A percentile compares a stretch with the other conserved stretches of the same genome.
These are phyloP conservation scores for Psittacula echo DNA, from an alignment of 2,797 vertebrate species.

Conservation along the genomic window DNA sequence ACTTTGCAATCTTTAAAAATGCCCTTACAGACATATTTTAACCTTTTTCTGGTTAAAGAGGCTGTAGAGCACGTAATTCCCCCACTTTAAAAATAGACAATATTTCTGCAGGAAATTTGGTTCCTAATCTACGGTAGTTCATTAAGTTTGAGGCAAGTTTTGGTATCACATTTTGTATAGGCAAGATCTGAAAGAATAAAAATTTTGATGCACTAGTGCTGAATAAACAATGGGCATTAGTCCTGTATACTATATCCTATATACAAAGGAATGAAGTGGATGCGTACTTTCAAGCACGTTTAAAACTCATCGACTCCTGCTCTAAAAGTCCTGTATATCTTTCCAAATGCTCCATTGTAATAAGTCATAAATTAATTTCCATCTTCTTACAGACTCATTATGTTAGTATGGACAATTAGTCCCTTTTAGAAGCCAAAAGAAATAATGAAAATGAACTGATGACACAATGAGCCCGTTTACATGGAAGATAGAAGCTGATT, in stretches of 20 bases:
- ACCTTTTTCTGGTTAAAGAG: not conserved
- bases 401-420: not conserved
- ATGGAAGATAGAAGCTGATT: not conserved
- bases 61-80: not conserved
- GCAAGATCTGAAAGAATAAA: not conserved
- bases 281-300: not conserved
- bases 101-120: not conserved
- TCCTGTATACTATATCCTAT: not conserved
- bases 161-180: not conserved
- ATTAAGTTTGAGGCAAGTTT: not conserved
- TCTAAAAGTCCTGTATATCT: not conserved
- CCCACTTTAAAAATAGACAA: accelerated
- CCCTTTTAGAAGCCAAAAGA: conserved; percentile 7
- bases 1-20: not conserved
- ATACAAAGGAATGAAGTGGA: not conserved
- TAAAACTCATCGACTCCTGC: not conserved
- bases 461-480: not conserved
- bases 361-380: not conserved
- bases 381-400: not conserved
- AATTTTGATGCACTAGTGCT: not conserved
- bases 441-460: not conserved
- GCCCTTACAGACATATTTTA: not conserved
- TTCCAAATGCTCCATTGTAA: not conserved
- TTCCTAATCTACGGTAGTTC: not conserved
- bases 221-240: not conserved